These are phyloP conservation scores for Yasuhikotakia modesta DNA, from an alignment of 2,797 vertebrate genomes.

Conservation along the genomic window DNA sequence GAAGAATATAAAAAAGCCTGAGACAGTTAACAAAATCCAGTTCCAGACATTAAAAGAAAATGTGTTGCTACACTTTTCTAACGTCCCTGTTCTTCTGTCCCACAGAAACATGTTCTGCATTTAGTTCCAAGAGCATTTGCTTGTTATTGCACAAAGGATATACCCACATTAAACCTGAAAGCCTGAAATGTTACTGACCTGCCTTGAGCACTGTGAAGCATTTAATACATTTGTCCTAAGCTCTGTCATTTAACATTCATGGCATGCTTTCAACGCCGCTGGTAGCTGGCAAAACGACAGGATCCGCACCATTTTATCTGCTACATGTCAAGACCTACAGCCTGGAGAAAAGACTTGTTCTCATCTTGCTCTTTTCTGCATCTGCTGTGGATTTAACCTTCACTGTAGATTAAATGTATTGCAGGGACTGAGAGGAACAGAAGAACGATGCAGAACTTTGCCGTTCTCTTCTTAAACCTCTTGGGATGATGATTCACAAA, in stretches of 20 bases:
- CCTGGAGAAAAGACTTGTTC: constrained; percentile 68
- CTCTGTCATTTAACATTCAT: constrained; percentile 8
- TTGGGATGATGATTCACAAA: constrained; percentile 72
- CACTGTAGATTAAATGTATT: constrained; percentile 72
- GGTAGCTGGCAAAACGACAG: constrained; percentile 11
- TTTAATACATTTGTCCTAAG: neutral
- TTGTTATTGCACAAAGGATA: neutral
- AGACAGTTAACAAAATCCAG: too few relatives aligned
- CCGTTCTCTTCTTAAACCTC: constrained; percentile 73
- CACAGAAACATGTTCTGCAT: neutral
- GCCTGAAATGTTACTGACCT: neutral
- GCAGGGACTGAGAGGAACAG: constrained; percentile 48
- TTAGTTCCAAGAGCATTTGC: neutral
- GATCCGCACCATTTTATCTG: constrained; percentile 23
- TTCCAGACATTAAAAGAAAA: too few relatives aligned
- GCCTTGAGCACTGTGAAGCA: neutral
- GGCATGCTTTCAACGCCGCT: constrained; percentile 12
- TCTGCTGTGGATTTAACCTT: constrained; percentile 77
- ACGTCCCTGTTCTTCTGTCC: neutral
- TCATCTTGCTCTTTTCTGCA: constrained; percentile 70
- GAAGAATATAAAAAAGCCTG: too few relatives aligned
- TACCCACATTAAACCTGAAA: neutral
- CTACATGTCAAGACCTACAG: constrained; percentile 61
- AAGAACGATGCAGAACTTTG: constrained; percentile 62
- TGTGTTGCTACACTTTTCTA: too few relatives aligned